A percentile compares a stretch with the other conserved stretches of the same genome.
Conservation (phyloP, 2,797 vertebrate genomes). For the Erethizon dorsatum region DNA sequence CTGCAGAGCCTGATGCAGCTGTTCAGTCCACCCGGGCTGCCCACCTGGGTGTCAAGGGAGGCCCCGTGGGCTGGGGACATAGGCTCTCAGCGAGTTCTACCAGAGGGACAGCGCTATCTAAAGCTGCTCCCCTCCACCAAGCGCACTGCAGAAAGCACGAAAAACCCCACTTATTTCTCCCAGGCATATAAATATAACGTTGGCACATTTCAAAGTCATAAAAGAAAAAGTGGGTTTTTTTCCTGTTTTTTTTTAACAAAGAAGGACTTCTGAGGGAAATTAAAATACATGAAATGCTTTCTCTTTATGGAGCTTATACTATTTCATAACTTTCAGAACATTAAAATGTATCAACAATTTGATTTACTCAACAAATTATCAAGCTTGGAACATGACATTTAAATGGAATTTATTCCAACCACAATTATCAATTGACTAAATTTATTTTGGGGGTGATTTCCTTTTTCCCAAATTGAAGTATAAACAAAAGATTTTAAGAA, state of each 20-base stretch:
- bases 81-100: neutral
- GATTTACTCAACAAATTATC: constrained; percentile 58
- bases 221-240: neutral
- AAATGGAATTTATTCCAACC: neutral
- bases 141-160: neutral
- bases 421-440: constrained; percentile 20
- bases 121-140: no score
- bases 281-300: constrained; percentile 9
- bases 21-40: neutral
- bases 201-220: neutral
- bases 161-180: neutral
- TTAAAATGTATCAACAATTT: constrained; percentile 47
- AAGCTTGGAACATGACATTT: neutral
- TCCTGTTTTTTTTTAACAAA: neutral
- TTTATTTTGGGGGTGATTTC: constrained; percentile 55
- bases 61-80: accelerated
- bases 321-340: constrained; percentile 31
- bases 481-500: neutral
- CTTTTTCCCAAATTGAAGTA: constrained; percentile 29
- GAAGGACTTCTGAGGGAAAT: neutral
- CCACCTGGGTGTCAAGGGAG: neutral
- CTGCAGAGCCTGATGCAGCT: neutral
- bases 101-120: accelerated
- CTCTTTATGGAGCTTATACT: neutral
- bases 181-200: neutral